Base-by-base conservation (phyloP, 2,797 vertebrate species). In the Nannoperca obscura region DNA sequence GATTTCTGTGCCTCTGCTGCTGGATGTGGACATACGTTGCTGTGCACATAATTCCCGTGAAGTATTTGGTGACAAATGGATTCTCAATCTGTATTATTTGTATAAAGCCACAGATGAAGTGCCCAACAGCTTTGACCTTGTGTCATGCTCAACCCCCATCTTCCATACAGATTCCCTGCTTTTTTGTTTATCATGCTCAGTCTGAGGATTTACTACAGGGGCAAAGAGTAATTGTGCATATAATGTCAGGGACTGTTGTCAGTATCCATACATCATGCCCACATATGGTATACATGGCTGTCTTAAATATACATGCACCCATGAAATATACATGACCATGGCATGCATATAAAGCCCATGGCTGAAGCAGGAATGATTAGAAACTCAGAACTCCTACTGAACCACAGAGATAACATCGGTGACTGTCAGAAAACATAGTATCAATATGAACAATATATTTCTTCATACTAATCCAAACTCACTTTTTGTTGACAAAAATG, bases 171-270 rank as follows among this genome's bases (percentile, higher is more conserved):
- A 80, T 74, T 46, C 69, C n/a, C 62, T 71, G 61, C 34, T 58
- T 83, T 86, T 86, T 87, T 86, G 80, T 88, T 92, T 90, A 81
- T 79, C 54, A 80, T 49, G 36, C 76, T 75, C 69, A 86, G 69
- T 66, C 67, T 30, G 34, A 89, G 79, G 87, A 91, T 93, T 91
- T 93, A 91, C 87, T 76, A 77, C 82, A 57, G 83, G 88, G 80
- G 19, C 81, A 83, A 82, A 86, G 89, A 88, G 89, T 91, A 93
- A 92, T 92, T 91, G 90, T 91, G 89, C 89, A 88, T 86, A 90
- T 92, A 89, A 93, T 91, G 89, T 92, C 92, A 90, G 87, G 91
- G 89, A 88, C 88, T 92, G 88, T 91, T 93, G 93, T 91, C 88
- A 92, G 87, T 75, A 83, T 86, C 86, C 84, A 93, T 93, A 83